phyloP scores from a whole-genome alignment of 2,797 vertebrate species.

The Gallirallus australis region DNA sequence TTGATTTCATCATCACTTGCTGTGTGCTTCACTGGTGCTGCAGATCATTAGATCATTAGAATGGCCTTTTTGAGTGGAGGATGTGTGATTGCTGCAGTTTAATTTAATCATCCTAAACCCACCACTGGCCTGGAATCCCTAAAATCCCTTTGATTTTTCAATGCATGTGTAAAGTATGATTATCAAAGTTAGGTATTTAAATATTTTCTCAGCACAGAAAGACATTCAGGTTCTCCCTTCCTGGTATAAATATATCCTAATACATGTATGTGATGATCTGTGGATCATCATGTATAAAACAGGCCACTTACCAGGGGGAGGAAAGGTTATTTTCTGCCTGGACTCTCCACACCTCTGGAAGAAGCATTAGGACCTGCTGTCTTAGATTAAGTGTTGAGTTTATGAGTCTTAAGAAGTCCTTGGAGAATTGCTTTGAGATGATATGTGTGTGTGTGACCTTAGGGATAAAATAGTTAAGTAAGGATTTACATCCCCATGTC shows the following conservation, averaged over 20 bases:
- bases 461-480: slow-evolving; percentile 2
- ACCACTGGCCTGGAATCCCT: rapidly evolving
- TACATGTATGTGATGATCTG: no score
- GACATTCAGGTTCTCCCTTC: background rate
- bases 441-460: background rate
- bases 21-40: background rate
- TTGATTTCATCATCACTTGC: background rate
- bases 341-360: background rate
- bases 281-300: no score
- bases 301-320: background rate
- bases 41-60: no score
- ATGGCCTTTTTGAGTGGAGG: background rate
- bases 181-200: background rate
- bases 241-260: background rate
- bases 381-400: background rate
- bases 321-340: background rate
- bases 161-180: background rate
- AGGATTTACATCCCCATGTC: background rate
- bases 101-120: background rate
- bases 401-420: background rate
- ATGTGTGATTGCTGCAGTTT: background rate
- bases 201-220: background rate
- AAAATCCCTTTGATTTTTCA: background rate
- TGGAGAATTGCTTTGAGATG: background rate
- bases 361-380: background rate